A percentile compares a stretch with the other conserved stretches of the same genome.
Evolutionary conservation across 2,797 vertebrate species (phyloP).

Genomic region (Gymnopithys bicolor): DNA sequence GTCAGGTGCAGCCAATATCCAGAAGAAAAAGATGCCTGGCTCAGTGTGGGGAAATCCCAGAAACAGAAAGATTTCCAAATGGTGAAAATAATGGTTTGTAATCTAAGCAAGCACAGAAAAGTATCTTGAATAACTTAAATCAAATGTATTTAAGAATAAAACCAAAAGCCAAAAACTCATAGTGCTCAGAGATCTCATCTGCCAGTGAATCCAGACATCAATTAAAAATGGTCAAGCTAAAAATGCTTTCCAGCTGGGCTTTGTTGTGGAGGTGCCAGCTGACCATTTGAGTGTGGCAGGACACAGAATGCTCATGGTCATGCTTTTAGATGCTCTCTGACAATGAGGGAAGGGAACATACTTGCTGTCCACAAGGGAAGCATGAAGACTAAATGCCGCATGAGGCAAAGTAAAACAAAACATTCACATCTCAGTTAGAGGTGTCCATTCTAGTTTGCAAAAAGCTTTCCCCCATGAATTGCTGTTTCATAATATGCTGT

Average conservation of each 20-base stretch:
- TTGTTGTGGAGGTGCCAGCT: neutral
- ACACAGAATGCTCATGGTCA: neutral
- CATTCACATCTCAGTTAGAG: neutral
- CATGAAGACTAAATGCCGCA: neutral
- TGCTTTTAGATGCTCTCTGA: neutral
- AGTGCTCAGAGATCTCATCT: neutral
- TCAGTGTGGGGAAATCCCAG: neutral
- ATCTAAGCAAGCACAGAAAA: neutral
- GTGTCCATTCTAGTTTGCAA: neutral
- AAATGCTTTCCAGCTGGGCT: neutral
- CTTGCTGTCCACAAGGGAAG: conserved; percentile 2
- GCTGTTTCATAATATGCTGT: neutral
- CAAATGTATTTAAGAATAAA: neutral
- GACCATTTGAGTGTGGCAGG: neutral
- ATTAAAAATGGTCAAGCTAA: neutral
- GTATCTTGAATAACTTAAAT: neutral
- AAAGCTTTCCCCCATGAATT: neutral
- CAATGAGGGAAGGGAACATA: neutral
- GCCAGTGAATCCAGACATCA: neutral
- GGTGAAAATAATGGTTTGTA: neutral
- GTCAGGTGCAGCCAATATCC: neutral
- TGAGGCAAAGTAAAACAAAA: neutral
- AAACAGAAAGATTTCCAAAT: neutral
- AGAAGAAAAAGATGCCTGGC: neutral
- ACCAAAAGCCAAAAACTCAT: neutral